phyloP scores from a whole-genome alignment of 2,113 vertebrate species.

The Ardeotis arabs region DNA sequence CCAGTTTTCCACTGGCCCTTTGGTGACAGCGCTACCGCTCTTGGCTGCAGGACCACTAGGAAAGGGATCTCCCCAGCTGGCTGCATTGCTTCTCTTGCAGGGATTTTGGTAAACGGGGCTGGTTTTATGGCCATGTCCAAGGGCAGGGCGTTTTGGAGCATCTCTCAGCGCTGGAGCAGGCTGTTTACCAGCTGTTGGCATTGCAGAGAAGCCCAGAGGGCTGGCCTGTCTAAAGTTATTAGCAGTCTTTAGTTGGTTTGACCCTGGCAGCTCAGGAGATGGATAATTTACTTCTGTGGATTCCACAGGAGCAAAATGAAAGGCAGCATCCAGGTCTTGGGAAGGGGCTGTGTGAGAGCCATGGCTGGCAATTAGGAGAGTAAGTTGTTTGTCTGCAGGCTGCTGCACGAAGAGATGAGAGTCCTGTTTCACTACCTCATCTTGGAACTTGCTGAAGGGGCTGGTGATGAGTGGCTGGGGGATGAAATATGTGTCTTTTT shows the following conservation, averaged over 20 bases:
- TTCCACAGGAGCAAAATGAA: neutral
- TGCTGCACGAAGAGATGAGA: neutral
- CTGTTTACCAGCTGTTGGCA: neutral
- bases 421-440: neutral
- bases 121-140: neutral
- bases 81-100: neutral
- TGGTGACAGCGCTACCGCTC: neutral
- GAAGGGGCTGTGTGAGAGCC: neutral
- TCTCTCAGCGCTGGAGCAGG: neutral
- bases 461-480: neutral
- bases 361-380: neutral
- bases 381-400: neutral
- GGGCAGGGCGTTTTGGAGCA: neutral
- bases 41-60: neutral
- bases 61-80: neutral
- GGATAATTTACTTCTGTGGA: neutral
- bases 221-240: neutral
- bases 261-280: neutral
- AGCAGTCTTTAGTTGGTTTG: neutral
- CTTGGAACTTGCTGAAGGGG: neutral
- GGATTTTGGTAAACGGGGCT: neutral
- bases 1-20: neutral
- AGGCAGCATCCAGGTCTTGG: neutral
- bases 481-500: neutral
- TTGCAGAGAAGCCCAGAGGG: neutral